phyloP scores from a whole-genome alignment of 64 coral and sea anemone species.

The Porites australiensis region DNA sequence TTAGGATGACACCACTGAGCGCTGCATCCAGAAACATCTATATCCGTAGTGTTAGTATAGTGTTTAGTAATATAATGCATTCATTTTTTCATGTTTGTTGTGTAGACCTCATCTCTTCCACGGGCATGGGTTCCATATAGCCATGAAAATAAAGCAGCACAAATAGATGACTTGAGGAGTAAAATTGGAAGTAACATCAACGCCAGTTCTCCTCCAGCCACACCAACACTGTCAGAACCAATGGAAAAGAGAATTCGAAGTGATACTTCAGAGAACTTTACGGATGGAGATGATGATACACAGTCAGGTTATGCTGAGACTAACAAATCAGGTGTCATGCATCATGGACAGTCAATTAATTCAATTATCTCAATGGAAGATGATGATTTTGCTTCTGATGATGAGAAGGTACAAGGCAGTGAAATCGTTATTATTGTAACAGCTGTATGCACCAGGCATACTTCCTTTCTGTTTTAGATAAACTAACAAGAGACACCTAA shows the following conservation, averaged over 20 bases:
- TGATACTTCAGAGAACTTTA: slow-evolving; percentile 42
- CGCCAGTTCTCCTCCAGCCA: slow-evolving; percentile 33
- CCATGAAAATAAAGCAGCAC: slow-evolving; percentile 13
- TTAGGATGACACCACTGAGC: too few species aligned
- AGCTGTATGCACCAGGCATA: too few species aligned
- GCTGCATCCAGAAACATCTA: too few species aligned
- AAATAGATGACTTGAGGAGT: background rate
- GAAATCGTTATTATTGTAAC: too few species aligned
- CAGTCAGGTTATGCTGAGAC: background rate
- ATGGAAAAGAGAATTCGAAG: slow-evolving; percentile 43
- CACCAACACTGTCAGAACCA: slow-evolving; percentile 59
- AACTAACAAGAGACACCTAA: too few species aligned
- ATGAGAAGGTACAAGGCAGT: slow-evolving; percentile 63
- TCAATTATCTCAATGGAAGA: slow-evolving; percentile 78
- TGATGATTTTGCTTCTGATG: slow-evolving; percentile 86
- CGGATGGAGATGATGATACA: slow-evolving; percentile 42
- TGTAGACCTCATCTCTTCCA: slow-evolving; percentile 29
- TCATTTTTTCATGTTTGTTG: background rate
- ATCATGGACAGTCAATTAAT: slow-evolving; percentile 10
- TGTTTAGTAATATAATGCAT: too few species aligned
- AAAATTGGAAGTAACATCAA: background rate
- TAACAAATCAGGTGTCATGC: slow-evolving; percentile 2
- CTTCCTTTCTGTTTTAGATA: too few species aligned
- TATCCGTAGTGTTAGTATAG: too few species aligned
- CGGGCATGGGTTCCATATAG: slow-evolving; percentile 15